A percentile compares a stretch with the other conserved stretches of the same genome.
Conservation (phyloP, 2,888 invertebrate genomes). For the Hecatera dysodea region DNA sequence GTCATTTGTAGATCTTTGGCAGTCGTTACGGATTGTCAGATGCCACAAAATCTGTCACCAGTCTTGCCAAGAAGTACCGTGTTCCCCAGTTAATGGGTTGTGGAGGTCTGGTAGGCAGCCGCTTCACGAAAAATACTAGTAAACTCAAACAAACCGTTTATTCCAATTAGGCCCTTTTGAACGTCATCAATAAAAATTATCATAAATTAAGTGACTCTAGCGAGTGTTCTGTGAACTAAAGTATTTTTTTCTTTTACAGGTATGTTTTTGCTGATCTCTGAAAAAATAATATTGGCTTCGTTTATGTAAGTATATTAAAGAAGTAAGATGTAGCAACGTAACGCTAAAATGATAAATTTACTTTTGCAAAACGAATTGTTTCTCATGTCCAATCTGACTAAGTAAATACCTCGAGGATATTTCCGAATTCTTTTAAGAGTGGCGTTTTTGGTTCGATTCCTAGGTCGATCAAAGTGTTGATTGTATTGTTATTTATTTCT, state of each 20-base stretch:
- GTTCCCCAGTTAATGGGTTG: too few species aligned
- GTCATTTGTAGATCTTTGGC: too few species aligned
- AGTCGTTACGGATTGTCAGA: too few species aligned
- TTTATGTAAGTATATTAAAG: conserved; percentile 31
- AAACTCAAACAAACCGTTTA: too few species aligned
- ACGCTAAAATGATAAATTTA: background rate
- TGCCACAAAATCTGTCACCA: too few species aligned
- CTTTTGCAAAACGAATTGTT: background rate
- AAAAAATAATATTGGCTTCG: background rate
- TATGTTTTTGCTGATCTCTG: conserved; percentile 33
- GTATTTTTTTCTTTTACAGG: conserved; percentile 42
- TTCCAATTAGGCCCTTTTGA: too few species aligned
- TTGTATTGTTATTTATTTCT: too few species aligned
- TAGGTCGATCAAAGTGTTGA: background rate
- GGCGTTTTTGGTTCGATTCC: background rate
- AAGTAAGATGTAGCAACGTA: background rate
- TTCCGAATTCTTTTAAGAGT: background rate
- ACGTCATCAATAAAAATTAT: background rate
- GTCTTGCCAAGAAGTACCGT: too few species aligned
- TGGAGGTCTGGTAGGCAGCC: too few species aligned
- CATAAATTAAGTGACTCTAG: background rate
- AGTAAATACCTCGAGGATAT: background rate
- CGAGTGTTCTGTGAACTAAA: conserved; percentile 6
- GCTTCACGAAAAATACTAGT: too few species aligned
- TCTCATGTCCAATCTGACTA: background rate